These are phyloP conservation scores for Dermochelys coriacea DNA, from an alignment of 2,797 vertebrate genomes.

Conservation along the genomic window DNA sequence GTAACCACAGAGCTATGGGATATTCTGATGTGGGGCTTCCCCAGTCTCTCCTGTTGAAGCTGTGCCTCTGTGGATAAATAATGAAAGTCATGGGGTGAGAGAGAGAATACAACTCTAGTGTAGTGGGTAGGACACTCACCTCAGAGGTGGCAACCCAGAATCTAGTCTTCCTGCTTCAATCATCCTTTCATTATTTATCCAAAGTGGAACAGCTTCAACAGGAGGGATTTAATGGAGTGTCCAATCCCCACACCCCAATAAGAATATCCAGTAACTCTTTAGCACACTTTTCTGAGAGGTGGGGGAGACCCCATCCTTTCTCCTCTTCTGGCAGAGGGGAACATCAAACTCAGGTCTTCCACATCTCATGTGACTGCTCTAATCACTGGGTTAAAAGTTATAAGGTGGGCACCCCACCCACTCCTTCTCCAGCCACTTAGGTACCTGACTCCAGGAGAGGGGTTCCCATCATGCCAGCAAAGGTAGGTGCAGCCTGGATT, in stretches of 20 bases:
- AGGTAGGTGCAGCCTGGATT: background rate
- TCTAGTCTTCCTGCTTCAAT: background rate
- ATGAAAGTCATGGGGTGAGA: background rate
- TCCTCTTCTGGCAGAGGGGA: background rate
- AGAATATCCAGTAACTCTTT: background rate
- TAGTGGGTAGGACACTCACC: background rate
- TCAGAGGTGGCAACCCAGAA: background rate
- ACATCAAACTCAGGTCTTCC: background rate
- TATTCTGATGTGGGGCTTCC: background rate
- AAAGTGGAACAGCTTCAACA: background rate
- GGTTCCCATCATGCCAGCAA: background rate
- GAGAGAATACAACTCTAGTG: background rate
- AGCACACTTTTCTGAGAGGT: background rate
- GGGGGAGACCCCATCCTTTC: background rate
- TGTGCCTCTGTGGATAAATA: background rate
- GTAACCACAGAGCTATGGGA: no score
- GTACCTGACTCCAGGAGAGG: background rate
- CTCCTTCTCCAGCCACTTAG: background rate
- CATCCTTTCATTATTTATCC: background rate
- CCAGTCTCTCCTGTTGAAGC: background rate
- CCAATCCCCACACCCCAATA: background rate
- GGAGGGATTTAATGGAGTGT: background rate
- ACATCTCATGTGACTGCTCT: background rate
- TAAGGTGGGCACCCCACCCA: background rate
- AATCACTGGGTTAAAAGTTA: background rate